phyloP scores from a whole-genome alignment of 2,113 vertebrate genomes.

The Potamarius usumacintae region DNA sequence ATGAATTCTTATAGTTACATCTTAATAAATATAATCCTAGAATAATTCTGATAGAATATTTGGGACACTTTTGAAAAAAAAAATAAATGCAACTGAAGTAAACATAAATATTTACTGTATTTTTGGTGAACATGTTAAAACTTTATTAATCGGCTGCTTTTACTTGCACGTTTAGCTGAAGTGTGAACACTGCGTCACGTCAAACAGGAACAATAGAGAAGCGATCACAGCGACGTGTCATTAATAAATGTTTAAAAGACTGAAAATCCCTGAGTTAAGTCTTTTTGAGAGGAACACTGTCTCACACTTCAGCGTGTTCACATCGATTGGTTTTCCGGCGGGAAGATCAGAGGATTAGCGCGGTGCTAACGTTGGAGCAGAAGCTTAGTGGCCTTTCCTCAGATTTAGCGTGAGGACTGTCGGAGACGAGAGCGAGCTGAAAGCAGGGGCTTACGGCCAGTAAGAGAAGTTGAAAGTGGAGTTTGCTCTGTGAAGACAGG shows the following conservation, averaged over 20 bases:
- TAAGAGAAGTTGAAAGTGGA: constrained; percentile 68
- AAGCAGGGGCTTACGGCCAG: constrained; percentile 74
- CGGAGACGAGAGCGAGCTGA: constrained; percentile 76
- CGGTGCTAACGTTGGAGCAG: constrained; percentile 70
- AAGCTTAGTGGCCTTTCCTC: constrained; percentile 77
- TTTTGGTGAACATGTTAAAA: not conserved
- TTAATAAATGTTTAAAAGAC: constrained; percentile 33
- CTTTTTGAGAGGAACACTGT: constrained; percentile 51
- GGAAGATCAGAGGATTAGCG: constrained; percentile 76
- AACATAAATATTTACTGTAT: too few species aligned
- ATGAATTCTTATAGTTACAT: not conserved
- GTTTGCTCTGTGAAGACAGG: constrained; percentile 70
- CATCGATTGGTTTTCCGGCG: constrained; percentile 71
- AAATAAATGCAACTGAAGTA: not conserved
- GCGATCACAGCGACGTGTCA: too few species aligned
- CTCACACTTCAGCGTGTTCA: constrained; percentile 75
- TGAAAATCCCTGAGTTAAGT: not conserved
- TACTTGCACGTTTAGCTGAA: not conserved
- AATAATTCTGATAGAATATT: not conserved
- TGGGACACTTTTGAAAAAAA: not conserved
- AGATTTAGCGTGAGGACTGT: constrained; percentile 77
- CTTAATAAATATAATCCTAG: too few species aligned
- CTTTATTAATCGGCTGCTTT: not conserved
- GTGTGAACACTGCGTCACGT: not conserved
- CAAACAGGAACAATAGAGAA: not conserved